Conservation (phyloP, 2,888 invertebrate genomes). For the Melangyna quadrimaculata region DNA sequence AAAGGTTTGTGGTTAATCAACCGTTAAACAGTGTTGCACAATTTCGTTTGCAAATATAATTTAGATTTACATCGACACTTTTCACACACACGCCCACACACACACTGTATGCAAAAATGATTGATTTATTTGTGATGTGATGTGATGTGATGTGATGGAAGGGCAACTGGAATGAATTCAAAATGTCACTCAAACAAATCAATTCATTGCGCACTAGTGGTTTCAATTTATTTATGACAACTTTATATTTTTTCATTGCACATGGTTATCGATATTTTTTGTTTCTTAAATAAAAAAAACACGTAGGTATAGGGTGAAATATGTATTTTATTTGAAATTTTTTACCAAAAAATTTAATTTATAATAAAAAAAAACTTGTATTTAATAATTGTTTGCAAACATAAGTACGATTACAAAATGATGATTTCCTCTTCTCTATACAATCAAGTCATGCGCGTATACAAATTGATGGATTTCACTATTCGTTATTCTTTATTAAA, state of each 20-base stretch:
- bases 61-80: constrained; percentile 15
- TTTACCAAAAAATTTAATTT: background rate
- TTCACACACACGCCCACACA: background rate
- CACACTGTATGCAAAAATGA: background rate
- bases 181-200: constrained; percentile 21
- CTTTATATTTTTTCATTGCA: background rate
- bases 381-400: background rate
- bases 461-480: background rate
- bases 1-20: constrained; percentile 10
- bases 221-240: constrained; percentile 6
- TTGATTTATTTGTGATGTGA: background rate
- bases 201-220: constrained; percentile 17
- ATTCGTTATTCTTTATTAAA: background rate
- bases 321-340: background rate
- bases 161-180: constrained; percentile 13
- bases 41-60: constrained; percentile 12
- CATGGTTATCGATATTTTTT: background rate
- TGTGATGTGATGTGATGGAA: background rate
- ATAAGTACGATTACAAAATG: background rate
- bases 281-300: background rate
- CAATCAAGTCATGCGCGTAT: background rate
- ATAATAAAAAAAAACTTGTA: background rate
- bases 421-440: background rate
- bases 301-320: background rate
- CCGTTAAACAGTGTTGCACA: constrained; percentile 7